Evolutionary conservation across 2,113 vertebrate species (phyloP), one percentile per base, ranked within the genome.

Genomic region (Tachysurus fulvidraco): DNA sequence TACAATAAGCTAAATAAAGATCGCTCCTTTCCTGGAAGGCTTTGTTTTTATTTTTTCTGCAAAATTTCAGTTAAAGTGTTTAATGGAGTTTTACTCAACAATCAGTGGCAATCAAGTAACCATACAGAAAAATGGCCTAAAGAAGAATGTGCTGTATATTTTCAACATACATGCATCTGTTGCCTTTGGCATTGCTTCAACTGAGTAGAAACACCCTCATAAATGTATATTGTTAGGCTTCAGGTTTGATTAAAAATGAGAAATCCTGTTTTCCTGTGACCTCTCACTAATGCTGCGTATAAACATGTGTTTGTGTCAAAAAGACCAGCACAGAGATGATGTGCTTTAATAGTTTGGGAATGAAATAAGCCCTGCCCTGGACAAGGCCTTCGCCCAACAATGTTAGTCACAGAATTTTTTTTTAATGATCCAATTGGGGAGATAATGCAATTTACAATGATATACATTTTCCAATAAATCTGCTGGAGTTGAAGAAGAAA

Each of bases 381-480:
- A 46, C 41, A 44, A 46, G 41, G 23, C 41, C 71, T 2, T 8
- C 2, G 10, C 30, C 41, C 67, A 71, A 23, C 36, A 23, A 74
- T 2, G 67, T 30, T 36, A 21, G 41, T 23, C 71, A 44, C 19
- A 46, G 19, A 36, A 36, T 36, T 1, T 36, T 36, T 36, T 36
- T 36, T 36, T 36, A 50, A 76, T 76, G 46, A 52, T 52, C 74
- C 46, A 77, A 7, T 54, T n/a, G 46, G 7, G 7, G 25, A 52
- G 23, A 16, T 28, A 50, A 77, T 25, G 23, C 21, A n/a, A 14
- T 52, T 76, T n/a, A 76, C 17, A 76, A 52, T 76, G 5, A 76
- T 25, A 2, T n/a, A n/a, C 25, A 52, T 50, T 77, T 77, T 52
- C n/a, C 5, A 79, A 83, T 17, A 81, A 81, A 67, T 83, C 67